Evolutionary conservation across 2,888 invertebrate species (phyloP).

Genomic region (Melipona bicolor): DNA sequence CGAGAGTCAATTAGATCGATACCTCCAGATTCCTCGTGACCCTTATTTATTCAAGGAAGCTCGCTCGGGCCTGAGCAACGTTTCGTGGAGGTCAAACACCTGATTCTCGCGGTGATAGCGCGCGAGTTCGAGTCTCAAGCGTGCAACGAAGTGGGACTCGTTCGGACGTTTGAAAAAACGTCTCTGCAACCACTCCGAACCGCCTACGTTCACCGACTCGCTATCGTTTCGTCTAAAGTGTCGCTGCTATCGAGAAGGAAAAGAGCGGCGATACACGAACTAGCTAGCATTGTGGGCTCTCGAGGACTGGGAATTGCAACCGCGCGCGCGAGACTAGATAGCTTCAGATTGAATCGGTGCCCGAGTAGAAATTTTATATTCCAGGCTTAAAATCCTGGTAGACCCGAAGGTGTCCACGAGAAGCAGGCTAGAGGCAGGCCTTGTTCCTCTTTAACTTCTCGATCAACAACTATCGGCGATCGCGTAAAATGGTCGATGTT

Average conservation of each 20-base stretch:
- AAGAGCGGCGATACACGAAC: conserved; percentile 38
- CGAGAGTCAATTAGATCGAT: conserved; percentile 45
- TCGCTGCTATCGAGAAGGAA: conserved; percentile 34
- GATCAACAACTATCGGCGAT: conserved; percentile 21
- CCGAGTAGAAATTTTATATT: conserved; percentile 2
- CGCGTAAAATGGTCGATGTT: neutral
- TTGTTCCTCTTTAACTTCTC: neutral
- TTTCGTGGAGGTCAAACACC: conserved; percentile 29
- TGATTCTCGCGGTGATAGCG: conserved; percentile 53
- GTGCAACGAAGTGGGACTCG: conserved; percentile 11
- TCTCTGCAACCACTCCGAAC: conserved; percentile 41
- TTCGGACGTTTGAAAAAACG: conserved; percentile 14
- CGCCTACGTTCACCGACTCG: conserved; percentile 27
- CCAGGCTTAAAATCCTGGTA: neutral
- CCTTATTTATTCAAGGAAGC: conserved; percentile 45
- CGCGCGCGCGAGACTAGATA: conserved; percentile 41
- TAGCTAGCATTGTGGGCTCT: conserved; percentile 49
- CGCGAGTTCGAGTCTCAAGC: conserved; percentile 23
- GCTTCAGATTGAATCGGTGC: conserved; percentile 56
- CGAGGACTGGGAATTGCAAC: conserved; percentile 56
- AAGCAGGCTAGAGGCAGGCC: neutral
- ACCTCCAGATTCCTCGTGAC: conserved; percentile 28
- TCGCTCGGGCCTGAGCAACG: conserved; percentile 3
- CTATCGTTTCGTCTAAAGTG: conserved; percentile 62
- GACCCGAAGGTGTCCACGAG: neutral